phyloP scores from a whole-genome alignment of 2,797 vertebrate species.

The Anolis apletophallus region DNA sequence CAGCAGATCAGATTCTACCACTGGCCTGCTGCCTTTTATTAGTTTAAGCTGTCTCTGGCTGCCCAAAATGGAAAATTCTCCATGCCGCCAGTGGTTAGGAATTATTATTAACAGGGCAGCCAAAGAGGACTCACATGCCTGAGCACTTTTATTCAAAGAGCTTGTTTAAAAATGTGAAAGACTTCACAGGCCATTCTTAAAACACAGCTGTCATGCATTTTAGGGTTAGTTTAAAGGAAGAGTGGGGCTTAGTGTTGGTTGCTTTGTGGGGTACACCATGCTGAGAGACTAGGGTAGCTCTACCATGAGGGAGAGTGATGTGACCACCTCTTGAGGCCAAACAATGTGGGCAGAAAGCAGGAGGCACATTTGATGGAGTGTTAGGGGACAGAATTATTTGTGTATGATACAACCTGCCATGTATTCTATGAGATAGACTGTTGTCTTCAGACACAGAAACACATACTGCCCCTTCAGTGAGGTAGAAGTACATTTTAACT shows the following conservation, averaged over 20 bases:
- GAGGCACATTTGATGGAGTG: too few relatives aligned
- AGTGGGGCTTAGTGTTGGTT: not conserved
- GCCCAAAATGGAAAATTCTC: slow-evolving; percentile 59
- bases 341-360: not conserved
- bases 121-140: slow-evolving; percentile 27
- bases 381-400: not conserved
- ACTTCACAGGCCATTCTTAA: slow-evolving; percentile 41
- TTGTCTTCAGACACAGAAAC: not conserved
- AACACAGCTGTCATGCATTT: slow-evolving; percentile 37
- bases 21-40: slow-evolving; percentile 63
- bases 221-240: slow-evolving; percentile 11
- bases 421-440: not conserved
- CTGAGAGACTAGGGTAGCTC: not conserved
- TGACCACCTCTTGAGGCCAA: not conserved
- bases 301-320: not conserved
- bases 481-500: not conserved
- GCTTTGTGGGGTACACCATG: not conserved
- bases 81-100: slow-evolving; percentile 27
- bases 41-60: slow-evolving; percentile 62
- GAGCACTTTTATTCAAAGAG: slow-evolving; percentile 50
- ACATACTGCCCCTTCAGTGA: not conserved
- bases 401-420: not conserved
- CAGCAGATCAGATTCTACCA: slow-evolving; percentile 56
- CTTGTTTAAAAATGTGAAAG: slow-evolving; percentile 31
- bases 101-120: slow-evolving; percentile 44